These are phyloP conservation scores for Protaetia brevitarsis DNA, from an alignment of 1,140 invertebrate genomes.

Conservation along the genomic window DNA sequence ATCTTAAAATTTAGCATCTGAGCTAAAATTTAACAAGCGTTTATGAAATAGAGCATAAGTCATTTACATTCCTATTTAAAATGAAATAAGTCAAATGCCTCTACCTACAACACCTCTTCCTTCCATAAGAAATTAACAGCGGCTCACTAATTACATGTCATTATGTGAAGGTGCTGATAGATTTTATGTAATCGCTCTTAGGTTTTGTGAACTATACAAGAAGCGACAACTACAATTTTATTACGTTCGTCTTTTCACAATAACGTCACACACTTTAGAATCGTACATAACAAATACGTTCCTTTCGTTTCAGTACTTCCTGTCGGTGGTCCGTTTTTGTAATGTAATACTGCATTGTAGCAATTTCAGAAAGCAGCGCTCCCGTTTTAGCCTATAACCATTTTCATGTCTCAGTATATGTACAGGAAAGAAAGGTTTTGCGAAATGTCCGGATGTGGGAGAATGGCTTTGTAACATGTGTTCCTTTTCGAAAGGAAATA, in stretches of 20 bases:
- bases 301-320: slow-evolving; percentile 7
- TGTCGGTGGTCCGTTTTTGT: slow-evolving; percentile 3
- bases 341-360: slow-evolving; percentile 9
- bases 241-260: not conserved
- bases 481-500: slow-evolving; percentile 7
- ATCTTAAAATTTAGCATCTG: no score
- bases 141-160: no score
- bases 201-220: no score
- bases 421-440: slow-evolving; percentile 14
- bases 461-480: slow-evolving; percentile 8
- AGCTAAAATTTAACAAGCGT: no score
- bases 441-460: not conserved
- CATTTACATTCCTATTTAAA: no score
- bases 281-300: slow-evolving; percentile 1
- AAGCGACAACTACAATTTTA: not conserved
- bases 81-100: no score
- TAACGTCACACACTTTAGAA: not conserved
- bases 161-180: no score
- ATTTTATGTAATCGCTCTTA: no score
- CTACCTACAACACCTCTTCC: no score
- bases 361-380: not conserved
- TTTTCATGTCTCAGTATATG: slow-evolving; percentile 1
- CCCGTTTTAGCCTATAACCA: no score
- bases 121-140: no score
- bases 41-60: no score